These are phyloP conservation scores for Atherinomorus stipes DNA, from an alignment of 2,113 vertebrate genomes.

Conservation along the genomic window DNA sequence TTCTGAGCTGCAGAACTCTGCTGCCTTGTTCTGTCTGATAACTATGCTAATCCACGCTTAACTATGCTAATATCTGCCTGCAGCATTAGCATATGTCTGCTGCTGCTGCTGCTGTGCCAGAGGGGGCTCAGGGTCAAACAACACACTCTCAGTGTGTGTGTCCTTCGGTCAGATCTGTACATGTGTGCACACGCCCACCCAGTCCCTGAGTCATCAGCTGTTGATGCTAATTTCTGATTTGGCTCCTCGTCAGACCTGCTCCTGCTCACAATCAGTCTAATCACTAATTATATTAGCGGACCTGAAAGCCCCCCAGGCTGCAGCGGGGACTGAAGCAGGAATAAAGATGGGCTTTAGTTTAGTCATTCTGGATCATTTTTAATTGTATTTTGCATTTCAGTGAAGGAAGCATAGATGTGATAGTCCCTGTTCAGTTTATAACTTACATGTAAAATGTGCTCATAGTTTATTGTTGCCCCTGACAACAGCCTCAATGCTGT, in stretches of 20 bases:
- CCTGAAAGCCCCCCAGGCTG: slow-evolving; percentile 2
- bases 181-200: slow-evolving; percentile 3
- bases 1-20: slow-evolving; percentile 1
- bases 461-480: too few relatives aligned
- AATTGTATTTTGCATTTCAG: neutral
- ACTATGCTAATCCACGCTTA: slow-evolving; percentile 60
- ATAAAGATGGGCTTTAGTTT: neutral
- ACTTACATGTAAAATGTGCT: too few relatives aligned
- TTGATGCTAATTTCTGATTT: slow-evolving; percentile 48
- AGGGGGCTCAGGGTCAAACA: slow-evolving; percentile 17
- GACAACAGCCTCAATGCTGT: too few relatives aligned
- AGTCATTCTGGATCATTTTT: neutral
- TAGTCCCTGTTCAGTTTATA: too few relatives aligned
- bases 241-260: slow-evolving; percentile 30
- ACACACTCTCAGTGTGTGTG: neutral
- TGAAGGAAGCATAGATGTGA: neutral
- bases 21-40: slow-evolving; percentile 51
- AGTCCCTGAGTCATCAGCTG: slow-evolving; percentile 55
- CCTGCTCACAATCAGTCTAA: slow-evolving; percentile 48
- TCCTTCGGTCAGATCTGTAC: slow-evolving; percentile 4
- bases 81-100: slow-evolving; percentile 54
- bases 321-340: neutral
- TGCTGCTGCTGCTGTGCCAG: slow-evolving; percentile 41
- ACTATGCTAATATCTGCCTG: slow-evolving; percentile 51
- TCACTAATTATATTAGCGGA: slow-evolving; percentile 50